Percentiles rank a stretch among this genome's conserved stretches.
Evolutionary conservation across 2,797 vertebrate species (phyloP).

Genomic region (Lophotriccus pileatus): DNA sequence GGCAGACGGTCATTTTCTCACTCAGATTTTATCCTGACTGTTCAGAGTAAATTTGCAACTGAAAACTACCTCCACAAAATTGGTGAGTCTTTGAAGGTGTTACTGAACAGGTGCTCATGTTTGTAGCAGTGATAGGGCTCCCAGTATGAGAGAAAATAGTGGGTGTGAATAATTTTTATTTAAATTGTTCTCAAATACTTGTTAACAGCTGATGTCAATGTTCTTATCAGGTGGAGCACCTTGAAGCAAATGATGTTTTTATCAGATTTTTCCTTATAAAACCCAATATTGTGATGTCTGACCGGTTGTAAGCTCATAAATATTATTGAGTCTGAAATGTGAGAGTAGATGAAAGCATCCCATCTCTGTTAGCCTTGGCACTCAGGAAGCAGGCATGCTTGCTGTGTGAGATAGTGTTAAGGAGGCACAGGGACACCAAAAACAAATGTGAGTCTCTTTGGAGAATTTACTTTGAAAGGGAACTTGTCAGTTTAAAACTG

Average conservation of each 20-base stretch:
- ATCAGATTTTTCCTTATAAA: background rate
- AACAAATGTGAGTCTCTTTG: background rate
- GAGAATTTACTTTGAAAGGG: background rate
- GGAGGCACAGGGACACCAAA: background rate
- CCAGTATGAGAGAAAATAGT: background rate
- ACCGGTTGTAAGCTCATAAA: background rate
- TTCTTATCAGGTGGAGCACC: background rate
- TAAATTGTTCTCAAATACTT: background rate
- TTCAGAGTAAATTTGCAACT: background rate
- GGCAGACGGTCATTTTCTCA: background rate
- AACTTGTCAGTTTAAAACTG: background rate
- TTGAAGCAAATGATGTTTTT: background rate
- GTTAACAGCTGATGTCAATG: background rate
- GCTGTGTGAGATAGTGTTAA: background rate
- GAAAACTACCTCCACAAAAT: background rate
- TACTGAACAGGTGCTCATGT: background rate
- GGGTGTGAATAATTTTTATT: background rate
- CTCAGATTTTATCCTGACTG: background rate
- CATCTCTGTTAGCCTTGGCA: background rate
- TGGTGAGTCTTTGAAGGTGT: background rate
- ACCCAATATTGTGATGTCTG: background rate
- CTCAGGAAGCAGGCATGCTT: background rate
- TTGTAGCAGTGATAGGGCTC: background rate
- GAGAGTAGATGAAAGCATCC: background rate
- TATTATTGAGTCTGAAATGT: background rate